These are phyloP conservation scores for Cydia pomonella DNA, from an alignment of 1,140 invertebrate genomes.

Conservation along the genomic window DNA sequence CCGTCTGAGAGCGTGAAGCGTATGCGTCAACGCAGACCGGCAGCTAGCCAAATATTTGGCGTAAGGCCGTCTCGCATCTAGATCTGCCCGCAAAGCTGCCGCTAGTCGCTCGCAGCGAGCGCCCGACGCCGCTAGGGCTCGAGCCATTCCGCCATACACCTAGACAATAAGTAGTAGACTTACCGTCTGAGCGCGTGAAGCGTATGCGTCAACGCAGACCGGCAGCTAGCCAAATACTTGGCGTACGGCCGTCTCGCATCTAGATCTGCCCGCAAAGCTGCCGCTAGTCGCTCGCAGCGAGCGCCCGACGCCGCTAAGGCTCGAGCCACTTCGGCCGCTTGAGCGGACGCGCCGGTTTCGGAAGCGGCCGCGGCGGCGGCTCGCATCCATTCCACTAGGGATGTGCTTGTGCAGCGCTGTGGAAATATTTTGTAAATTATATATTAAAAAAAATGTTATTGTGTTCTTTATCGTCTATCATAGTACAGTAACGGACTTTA, in stretches of 20 bases:
- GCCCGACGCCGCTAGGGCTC: conserved; percentile 45
- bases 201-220: conserved; percentile 85
- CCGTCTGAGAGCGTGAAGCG: conserved; percentile 83
- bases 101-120: conserved; percentile 50
- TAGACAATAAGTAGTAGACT: conserved; percentile 47
- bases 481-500: no score
- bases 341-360: conserved; percentile 47
- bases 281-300: conserved; percentile 51
- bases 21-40: conserved; percentile 85
- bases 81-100: conserved; percentile 63
- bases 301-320: conserved; percentile 47
- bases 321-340: conserved; percentile 55
- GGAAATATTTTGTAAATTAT: not conserved
- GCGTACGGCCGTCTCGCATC: conserved; percentile 82
- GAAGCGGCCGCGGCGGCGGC: conserved; percentile 48
- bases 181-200: conserved; percentile 84
- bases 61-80: conserved; percentile 81
- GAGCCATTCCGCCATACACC: not conserved
- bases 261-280: conserved; percentile 64
- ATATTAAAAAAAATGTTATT: no score
- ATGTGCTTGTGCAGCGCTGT: conserved; percentile 61
- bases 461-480: no score
- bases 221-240: conserved; percentile 87
- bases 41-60: conserved; percentile 88
- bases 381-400: conserved; percentile 61